Conservation (phyloP, 2,888 invertebrate genomes). For the Adineta ricciae region DNA sequence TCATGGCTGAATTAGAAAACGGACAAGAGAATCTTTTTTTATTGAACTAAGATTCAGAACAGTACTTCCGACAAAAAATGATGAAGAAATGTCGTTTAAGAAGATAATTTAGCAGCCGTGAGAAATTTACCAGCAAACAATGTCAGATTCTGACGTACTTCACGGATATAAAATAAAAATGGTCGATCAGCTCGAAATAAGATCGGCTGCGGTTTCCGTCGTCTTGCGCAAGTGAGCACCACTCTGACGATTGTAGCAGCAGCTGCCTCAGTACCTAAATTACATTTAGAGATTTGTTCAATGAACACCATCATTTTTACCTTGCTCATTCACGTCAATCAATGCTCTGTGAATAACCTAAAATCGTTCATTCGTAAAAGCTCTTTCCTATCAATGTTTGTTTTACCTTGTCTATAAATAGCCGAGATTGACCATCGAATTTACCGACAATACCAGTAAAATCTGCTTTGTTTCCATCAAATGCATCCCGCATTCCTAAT, state of each 20-base stretch:
- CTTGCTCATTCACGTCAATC: slow-evolving; percentile 38
- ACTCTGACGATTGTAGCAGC: slow-evolving; percentile 40
- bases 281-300: neutral
- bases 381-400: neutral
- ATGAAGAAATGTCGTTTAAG: no score
- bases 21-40: no score
- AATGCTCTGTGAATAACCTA: slow-evolving; percentile 43
- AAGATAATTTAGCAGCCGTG: no score
- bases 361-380: neutral
- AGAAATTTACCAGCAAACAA: slow-evolving; percentile 31
- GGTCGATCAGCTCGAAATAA: slow-evolving; percentile 41
- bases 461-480: slow-evolving; percentile 37
- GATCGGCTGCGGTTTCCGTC: neutral
- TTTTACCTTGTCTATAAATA: slow-evolving; percentile 39
- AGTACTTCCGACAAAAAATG: no score
- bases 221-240: slow-evolving; percentile 26
- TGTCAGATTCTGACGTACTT: slow-evolving; percentile 31
- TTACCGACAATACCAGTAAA: slow-evolving; percentile 39
- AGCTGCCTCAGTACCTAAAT: slow-evolving; percentile 43
- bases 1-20: no score
- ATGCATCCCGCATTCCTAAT: slow-evolving; percentile 20
- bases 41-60: no score
- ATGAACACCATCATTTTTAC: slow-evolving; percentile 33
- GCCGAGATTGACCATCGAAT: slow-evolving; percentile 18
- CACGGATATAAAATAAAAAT: slow-evolving; percentile 42